These are phyloP conservation scores for Epinephelus malabaricus DNA, from an alignment of 2,797 vertebrate genomes.

Conservation along the genomic window DNA sequence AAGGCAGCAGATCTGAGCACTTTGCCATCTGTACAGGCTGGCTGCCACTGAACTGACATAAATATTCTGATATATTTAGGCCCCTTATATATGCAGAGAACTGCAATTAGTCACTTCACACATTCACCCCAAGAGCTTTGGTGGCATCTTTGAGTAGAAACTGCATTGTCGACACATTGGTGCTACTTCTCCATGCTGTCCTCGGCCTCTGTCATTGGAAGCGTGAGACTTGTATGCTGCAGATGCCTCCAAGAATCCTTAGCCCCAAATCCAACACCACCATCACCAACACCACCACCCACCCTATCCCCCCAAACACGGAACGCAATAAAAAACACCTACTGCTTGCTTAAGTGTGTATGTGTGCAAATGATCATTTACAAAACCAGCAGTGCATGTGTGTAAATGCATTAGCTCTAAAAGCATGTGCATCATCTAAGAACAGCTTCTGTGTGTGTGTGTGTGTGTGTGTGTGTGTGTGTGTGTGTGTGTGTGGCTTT, in stretches of 20 bases:
- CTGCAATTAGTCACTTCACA: conserved; percentile 39
- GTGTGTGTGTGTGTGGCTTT: not conserved
- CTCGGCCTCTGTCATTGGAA: not conserved
- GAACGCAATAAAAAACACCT: not conserved
- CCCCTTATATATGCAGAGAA: conserved; percentile 25
- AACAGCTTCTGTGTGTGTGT: not conserved
- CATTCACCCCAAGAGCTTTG: conserved; percentile 16
- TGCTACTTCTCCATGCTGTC: conserved; percentile 7
- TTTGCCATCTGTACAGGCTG: conserved; percentile 18
- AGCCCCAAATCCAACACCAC: not conserved
- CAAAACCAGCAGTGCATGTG: not conserved
- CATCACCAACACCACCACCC: not conserved
- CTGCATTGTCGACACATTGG: not conserved
- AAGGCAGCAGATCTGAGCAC: conserved; percentile 7
- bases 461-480: too few relatives aligned
- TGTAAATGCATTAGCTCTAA: not conserved
- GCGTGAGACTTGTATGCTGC: not conserved
- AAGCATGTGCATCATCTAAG: not conserved
- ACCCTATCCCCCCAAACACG: not conserved
- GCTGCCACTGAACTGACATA: conserved; percentile 18
- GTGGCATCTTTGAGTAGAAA: conserved; percentile 10
- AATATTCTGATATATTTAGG: conserved; percentile 36
- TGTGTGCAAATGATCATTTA: not conserved
- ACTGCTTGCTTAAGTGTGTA: not conserved
- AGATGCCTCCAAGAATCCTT: not conserved